Evolutionary conservation across 2,113 vertebrate genomes (phyloP), one percentile per base, ranked within the genome.

Genomic region (Lagopus leucura): DNA sequence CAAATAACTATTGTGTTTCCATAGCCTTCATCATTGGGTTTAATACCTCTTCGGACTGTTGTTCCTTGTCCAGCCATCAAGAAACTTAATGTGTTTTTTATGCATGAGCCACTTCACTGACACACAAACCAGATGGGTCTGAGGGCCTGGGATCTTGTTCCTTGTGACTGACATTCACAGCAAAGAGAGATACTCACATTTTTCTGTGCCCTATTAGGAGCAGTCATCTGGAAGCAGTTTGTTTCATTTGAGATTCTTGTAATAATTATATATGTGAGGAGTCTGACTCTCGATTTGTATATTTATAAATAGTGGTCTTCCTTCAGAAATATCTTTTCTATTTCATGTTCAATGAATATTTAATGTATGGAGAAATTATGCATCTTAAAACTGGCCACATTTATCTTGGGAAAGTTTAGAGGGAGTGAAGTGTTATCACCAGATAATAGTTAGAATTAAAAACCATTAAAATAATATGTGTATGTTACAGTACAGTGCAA

Each of bases 31-130:
- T 74, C 52, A 67, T 20, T 45, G 34, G 17, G 54, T 19, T 71
- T 45, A 74, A 88, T 81, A 55, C 16, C 15, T 78, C 60, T 74
- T 90, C 55, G 34, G 52, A 82, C 21, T 64, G 61, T 55, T 0
- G 0, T 38, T 38, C 22, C 38, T 75, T 73, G 28, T 58, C 52
- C 48, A 92, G 47, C 20, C 69, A 67, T 45, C 27, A 91, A 67
- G 45, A 86, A 70, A 73, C 21, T 67, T 72, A 90, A 90, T 17
- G 19, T 9, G 2, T 73, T 94, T 94, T 70, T 87, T 43, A 76
- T 70, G 79, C n/a, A 25, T 7, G 8, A 87, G 27, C 48, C 54
- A 30, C 65, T 58, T 79, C 30, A 40, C 54, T 79, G 54, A 3
- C 6, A 89, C 20, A 13, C 66, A 87, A 65, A 40, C 10, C 40